These are phyloP conservation scores for Exocentrus adspersus DNA, from an alignment of 2,888 invertebrate genomes.

Conservation along the genomic window DNA sequence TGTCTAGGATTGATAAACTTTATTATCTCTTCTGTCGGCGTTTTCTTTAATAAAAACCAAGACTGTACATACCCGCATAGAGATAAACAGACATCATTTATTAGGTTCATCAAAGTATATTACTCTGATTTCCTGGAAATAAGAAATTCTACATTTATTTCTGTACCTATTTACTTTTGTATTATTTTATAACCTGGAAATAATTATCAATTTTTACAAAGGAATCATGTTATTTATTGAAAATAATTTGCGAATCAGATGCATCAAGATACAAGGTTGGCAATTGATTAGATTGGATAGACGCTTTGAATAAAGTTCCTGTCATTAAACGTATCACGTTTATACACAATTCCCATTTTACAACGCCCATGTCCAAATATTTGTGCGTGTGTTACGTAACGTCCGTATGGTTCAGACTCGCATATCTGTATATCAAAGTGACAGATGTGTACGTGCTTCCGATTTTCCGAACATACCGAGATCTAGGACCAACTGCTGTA, in stretches of 20 bases:
- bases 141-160: no score
- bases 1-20: slow-evolving; percentile 28
- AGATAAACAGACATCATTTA: slow-evolving; percentile 1
- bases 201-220: no score
- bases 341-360: not conserved
- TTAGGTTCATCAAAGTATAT: no score
- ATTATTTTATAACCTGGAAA: no score
- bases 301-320: not conserved
- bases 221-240: no score
- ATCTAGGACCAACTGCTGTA: not conserved
- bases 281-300: no score
- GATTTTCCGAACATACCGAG: not conserved
- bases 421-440: not conserved
- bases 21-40: slow-evolving; percentile 14
- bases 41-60: slow-evolving; percentile 12
- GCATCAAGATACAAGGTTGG: no score
- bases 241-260: no score
- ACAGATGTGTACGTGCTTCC: not conserved
- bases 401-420: not conserved
- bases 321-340: not conserved
- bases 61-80: no score
- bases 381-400: not conserved
- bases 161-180: no score
- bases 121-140: no score
- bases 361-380: not conserved